Evolutionary conservation across 2,888 invertebrate species (phyloP).

Genomic region (Agonopterix subpropinquella): DNA sequence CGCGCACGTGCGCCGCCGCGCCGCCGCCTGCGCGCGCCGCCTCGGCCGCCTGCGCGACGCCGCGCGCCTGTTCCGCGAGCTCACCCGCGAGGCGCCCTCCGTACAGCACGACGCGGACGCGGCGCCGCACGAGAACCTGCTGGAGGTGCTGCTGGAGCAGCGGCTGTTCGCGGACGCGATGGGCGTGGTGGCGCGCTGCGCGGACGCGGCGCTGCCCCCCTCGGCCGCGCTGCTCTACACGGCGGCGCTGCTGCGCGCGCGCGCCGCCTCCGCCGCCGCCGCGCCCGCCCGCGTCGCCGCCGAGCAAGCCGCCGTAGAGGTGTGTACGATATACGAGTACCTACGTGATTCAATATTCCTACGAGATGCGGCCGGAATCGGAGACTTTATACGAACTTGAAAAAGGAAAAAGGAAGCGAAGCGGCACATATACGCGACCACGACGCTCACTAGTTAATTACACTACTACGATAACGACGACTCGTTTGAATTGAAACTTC

Average conservation of each 20-base stretch:
- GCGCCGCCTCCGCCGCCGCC: conserved; percentile 90
- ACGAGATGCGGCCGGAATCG: too few relatives aligned
- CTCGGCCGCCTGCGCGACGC: conserved; percentile 96
- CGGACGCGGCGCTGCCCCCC: conserved; percentile 95
- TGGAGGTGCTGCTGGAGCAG: conserved; percentile 94
- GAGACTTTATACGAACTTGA: too few relatives aligned
- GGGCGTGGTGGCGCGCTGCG: conserved; percentile 73
- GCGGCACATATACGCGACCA: too few relatives aligned
- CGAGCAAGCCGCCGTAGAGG: conserved; percentile 95
- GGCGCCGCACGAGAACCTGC: conserved; percentile 92
- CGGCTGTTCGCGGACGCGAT: conserved; percentile 97
- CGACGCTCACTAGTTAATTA: too few relatives aligned
- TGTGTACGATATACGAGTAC: not conserved
- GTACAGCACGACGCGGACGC: conserved; percentile 93
- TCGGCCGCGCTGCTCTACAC: conserved; percentile 97
- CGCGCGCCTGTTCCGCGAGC: conserved; percentile 96
- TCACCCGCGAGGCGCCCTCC: conserved; percentile 97
- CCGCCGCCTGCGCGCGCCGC: conserved; percentile 98
- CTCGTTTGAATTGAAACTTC: too few relatives aligned
- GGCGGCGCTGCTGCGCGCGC: conserved; percentile 93
- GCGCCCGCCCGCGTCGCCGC: conserved; percentile 85
- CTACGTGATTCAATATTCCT: too few relatives aligned
- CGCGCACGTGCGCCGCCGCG: conserved; percentile 93
- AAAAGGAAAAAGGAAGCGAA: too few relatives aligned
- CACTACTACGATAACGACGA: too few relatives aligned